Conservation (phyloP, 1,140 invertebrate genomes). For the Cylas formicarius region DNA sequence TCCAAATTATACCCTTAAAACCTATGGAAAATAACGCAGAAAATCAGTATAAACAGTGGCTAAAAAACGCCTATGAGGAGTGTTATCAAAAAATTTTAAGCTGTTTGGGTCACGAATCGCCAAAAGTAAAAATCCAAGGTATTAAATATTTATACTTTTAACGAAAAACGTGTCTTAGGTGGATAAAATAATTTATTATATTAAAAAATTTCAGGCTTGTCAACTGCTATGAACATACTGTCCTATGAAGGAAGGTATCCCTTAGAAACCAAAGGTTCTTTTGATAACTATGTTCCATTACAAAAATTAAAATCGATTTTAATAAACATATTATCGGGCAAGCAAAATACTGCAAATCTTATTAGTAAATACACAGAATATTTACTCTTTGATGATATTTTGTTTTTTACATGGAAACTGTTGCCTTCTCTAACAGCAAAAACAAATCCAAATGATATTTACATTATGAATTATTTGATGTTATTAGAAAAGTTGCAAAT, state of each 20-base stretch:
- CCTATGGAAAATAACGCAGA: slow-evolving; percentile 49
- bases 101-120: slow-evolving; percentile 47
- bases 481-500: slow-evolving; percentile 54
- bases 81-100: slow-evolving; percentile 47
- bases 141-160: neutral
- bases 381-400: slow-evolving; percentile 54
- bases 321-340: slow-evolving; percentile 48
- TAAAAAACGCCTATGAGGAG: slow-evolving; percentile 54
- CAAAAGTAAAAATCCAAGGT: slow-evolving; percentile 49
- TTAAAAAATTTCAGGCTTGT: slow-evolving; percentile 44
- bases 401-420: slow-evolving; percentile 52
- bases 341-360: slow-evolving; percentile 45
- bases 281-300: slow-evolving; percentile 52
- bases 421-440: slow-evolving; percentile 49
- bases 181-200: neutral
- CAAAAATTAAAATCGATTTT: slow-evolving; percentile 54
- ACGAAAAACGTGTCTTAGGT: neutral
- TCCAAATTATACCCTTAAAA: slow-evolving; percentile 50
- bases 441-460: slow-evolving; percentile 51
- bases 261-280: slow-evolving; percentile 43
- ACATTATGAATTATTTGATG: slow-evolving; percentile 63
- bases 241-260: slow-evolving; percentile 56
- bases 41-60: slow-evolving; percentile 52
- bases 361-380: slow-evolving; percentile 58
- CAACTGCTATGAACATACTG: slow-evolving; percentile 59